Evolutionary conservation across 2,888 invertebrate genomes (phyloP), one percentile per base, ranked within the genome.

Genomic region (Caenorhabditis panamensis): DNA sequence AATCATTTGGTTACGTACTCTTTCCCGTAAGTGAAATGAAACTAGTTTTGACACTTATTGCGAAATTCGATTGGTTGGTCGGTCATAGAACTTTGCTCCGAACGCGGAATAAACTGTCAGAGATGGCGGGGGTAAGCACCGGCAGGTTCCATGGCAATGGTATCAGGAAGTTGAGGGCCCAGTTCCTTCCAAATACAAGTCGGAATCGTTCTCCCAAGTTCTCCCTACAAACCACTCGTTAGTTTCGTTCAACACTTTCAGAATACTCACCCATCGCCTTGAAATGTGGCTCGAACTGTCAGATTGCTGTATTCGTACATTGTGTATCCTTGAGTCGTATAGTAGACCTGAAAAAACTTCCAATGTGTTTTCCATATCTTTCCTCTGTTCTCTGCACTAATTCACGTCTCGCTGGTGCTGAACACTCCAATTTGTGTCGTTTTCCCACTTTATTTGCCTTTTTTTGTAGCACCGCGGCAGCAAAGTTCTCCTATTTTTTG

Each of bases 291-390:
- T 8, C 86, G 69, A 9, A 88, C 81, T 5, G 87, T 75, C n/a
- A 83, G 61, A 41, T 84, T 82, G 68, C 89, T 88, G 58, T 89
- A 90, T 54, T 90, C 90, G 72, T 87, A 84, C 89, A 89, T 89
- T 24, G 89, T 90, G 79, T 89, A 90, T 44, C 90, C 90, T 53
- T 87, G 75, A 18, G 81, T 75, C 0, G 89, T 90, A 77, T 90
- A 90, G 79, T 88, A 89, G 5, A 90, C 82, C 89, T 89, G 80
- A 53, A 82, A 83, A 49, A 6, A 28, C 6, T 3, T 49, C 8
- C 2, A 41, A 11, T 18, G 16, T 18, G n/a, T 2, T 37, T 41
- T n/a, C 22, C 59, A 20, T n/a, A 20, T 37, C 41, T 37, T 59
- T 20, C 22, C 2, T 36, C 24, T 59, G 16, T 56, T 31, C 9